A percentile compares a stretch with the other conserved stretches of the same genome.
phyloP scores from a whole-genome alignment of 1,140 invertebrate species.

The Adoxophyes honmai region DNA sequence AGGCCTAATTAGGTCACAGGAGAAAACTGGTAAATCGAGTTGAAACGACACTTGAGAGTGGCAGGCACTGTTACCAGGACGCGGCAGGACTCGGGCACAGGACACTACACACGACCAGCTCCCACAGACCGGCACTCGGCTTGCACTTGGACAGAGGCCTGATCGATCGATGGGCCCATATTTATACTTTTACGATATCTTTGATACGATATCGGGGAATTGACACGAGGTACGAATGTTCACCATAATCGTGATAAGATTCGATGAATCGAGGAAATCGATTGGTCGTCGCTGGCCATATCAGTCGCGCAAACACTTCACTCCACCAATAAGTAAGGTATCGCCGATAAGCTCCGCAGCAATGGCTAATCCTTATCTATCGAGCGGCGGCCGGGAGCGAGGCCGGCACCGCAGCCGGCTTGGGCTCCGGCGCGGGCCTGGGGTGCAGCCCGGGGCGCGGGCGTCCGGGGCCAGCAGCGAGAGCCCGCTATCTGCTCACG shows the following conservation, averaged over 20 bases:
- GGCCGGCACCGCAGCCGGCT: constrained; percentile 18
- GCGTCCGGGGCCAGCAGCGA: constrained; percentile 41
- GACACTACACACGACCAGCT: constrained; percentile 23
- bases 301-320: constrained; percentile 68
- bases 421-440: constrained; percentile 29
- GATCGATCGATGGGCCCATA: constrained; percentile 74
- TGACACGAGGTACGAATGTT: constrained; percentile 64
- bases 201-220: constrained; percentile 68
- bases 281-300: constrained; percentile 61
- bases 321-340: constrained; percentile 60
- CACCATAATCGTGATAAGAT: constrained; percentile 73
- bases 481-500: constrained; percentile 49
- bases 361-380: constrained; percentile 3
- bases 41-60: constrained; percentile 15
- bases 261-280: constrained; percentile 54
- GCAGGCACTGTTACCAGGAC: constrained; percentile 24
- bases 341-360: constrained; percentile 42
- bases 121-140: constrained; percentile 51
- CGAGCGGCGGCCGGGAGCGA: not conserved
- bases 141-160: constrained; percentile 67
- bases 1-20: too few species aligned
- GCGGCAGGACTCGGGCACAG: constrained; percentile 21
- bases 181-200: constrained; percentile 75
- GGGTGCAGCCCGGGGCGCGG: constrained; percentile 21
- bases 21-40: not conserved